Conservation (phyloP, 2,888 invertebrate genomes). For the Altica lythri region DNA sequence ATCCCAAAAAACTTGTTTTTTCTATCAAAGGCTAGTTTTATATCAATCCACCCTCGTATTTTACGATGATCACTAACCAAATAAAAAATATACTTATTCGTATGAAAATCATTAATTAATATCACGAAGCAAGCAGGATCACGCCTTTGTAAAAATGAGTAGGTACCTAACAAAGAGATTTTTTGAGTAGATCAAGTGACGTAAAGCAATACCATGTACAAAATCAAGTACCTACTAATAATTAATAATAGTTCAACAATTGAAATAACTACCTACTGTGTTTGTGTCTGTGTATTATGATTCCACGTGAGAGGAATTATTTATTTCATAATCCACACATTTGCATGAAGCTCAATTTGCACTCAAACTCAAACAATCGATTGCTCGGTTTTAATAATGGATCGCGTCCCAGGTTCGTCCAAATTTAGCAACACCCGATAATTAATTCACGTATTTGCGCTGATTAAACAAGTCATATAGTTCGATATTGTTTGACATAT, state of each 20-base stretch:
- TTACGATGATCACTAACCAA: too few relatives aligned
- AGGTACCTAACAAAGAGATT: too few relatives aligned
- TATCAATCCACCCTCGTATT: too few relatives aligned
- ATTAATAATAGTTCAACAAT: neutral
- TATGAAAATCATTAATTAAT: too few relatives aligned
- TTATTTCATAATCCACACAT: neutral
- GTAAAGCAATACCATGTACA: too few relatives aligned
- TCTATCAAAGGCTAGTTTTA: too few relatives aligned
- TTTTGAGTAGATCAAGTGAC: too few relatives aligned
- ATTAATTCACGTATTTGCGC: neutral
- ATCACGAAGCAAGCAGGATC: too few relatives aligned
- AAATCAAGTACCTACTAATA: too few relatives aligned
- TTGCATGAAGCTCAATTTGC: conserved; percentile 1
- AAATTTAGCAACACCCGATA: neutral
- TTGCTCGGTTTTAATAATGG: conserved; percentile 2
- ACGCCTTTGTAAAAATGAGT: too few relatives aligned
- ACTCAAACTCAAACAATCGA: neutral
- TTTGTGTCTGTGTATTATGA: neutral
- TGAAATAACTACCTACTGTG: neutral
- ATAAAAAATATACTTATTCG: too few relatives aligned
- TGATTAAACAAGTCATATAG: neutral
- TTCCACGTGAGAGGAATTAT: neutral
- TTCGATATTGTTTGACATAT: neutral
- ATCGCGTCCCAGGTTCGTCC: neutral
- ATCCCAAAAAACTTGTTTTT: too few relatives aligned